Base-by-base conservation (phyloP, 2,113 vertebrate species). In the Mus spicilegus region DNA sequence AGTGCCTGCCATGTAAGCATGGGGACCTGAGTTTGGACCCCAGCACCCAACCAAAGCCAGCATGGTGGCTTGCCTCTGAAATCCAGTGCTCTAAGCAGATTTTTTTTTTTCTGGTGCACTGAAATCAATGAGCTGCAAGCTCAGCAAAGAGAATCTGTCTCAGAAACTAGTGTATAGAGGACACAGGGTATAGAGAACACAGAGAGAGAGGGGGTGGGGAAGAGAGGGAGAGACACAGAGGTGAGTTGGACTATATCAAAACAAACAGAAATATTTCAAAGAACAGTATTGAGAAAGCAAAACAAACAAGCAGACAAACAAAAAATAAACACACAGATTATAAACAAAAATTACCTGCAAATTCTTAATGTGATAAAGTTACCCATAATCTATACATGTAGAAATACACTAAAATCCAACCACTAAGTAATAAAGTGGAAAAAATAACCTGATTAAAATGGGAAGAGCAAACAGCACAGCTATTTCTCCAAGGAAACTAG, bases 201-300 rank as follows among this genome's bases (percentile, higher is more conserved):
- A 42, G 42, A 42, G 42, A 42, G 42, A 42, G 42, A 42, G 42
- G 42, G 42, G 4, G 49, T 4, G 49, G 7, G 49, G 4, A 7
- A 49, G 49, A 49, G 49, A 49, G 49, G 7, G 49, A 49, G 49
- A 49, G 49, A 49, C 5, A 49, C 3, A 33, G 54, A 28, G 69
- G 33, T 80, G 84, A 75, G 65, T 16, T 91, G 49, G 72, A 84
- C 19, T 92, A 81, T 22, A 85, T 93, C 10, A 75, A 84, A 58
- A 56, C 61, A 78, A 82, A 77, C 20, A 84, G 9, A 51, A 22
- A 58, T 63, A 22, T 33, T 96, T 95, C n/a, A 91, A 89, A 96
- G 33, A 51, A 61, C 3, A 90, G 9, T 75, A 94, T 86, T 22
- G 76, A 69, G 92, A 73, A 96, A 93, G 20, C 93, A 28, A 95